A percentile compares a stretch with the other conserved stretches of the same genome.
These are phyloP conservation scores for Myotis davidii DNA, from an alignment of 2,113 vertebrate genomes.

Conservation along the genomic window DNA sequence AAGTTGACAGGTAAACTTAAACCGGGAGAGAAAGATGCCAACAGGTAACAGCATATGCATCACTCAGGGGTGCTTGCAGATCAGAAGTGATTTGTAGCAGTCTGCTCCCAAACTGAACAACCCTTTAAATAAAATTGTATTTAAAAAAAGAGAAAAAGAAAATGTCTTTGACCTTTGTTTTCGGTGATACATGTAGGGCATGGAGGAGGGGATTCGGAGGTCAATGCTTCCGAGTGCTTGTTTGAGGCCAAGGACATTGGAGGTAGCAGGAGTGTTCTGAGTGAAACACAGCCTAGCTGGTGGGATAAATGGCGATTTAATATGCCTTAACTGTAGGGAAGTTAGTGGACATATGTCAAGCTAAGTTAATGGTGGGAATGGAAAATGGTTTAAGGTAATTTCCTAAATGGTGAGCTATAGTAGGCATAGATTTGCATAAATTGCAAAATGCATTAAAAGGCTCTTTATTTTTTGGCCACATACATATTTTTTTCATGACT, in stretches of 20 bases:
- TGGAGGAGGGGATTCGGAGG: background rate
- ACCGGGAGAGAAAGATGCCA: constrained; percentile 43
- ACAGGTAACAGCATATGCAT: constrained; percentile 14
- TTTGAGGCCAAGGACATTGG: background rate
- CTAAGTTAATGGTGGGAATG: constrained; percentile 75
- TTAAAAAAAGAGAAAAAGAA: background rate
- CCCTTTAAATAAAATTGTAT: background rate
- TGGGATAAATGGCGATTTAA: constrained; percentile 69
- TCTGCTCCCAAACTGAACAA: background rate
- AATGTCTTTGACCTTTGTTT: constrained; percentile 50
- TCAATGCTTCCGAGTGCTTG: background rate
- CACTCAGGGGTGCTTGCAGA: constrained; percentile 22
- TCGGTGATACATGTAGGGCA: background rate
- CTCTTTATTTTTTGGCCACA: constrained; percentile 45
- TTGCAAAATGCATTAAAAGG: constrained; percentile 72
- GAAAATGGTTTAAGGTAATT: constrained; percentile 81
- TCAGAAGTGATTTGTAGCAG: constrained; percentile 24
- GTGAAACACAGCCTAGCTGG: constrained; percentile 54
- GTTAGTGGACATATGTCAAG: constrained; percentile 74
- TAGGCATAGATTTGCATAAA: constrained; percentile 78
- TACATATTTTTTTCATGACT: constrained; percentile 59
- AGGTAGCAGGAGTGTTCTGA: constrained; percentile 51
- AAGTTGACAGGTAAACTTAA: constrained; percentile 65
- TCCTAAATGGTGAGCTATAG: constrained; percentile 73
- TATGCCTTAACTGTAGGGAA: constrained; percentile 63